Percentiles rank a stretch among this genome's conserved stretches.
Evolutionary conservation across 1,140 invertebrate species (phyloP).

Genomic region (Dinoponera quadriceps): DNA sequence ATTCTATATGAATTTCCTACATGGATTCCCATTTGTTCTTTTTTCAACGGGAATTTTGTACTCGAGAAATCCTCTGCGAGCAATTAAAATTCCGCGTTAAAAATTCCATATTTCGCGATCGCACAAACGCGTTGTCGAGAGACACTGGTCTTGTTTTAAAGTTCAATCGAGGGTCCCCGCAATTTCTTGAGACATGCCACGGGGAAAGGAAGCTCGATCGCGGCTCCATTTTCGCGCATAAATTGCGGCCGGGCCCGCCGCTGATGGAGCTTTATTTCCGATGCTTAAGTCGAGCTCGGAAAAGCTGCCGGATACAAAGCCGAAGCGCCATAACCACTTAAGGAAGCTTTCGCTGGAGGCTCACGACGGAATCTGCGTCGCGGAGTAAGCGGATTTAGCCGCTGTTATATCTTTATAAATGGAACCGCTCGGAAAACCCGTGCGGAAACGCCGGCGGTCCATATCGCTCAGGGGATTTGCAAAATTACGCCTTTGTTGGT

Average conservation of each 20-base stretch:
- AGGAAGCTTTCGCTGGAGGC: conserved; percentile 67
- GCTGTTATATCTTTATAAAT: conserved; percentile 84
- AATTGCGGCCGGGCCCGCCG: not conserved
- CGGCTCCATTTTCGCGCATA: conserved; percentile 29
- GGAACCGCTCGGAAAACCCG: conserved; percentile 74
- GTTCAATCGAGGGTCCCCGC: not conserved
- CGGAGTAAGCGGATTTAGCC: conserved; percentile 79
- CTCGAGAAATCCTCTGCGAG: no score
- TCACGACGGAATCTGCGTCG: conserved; percentile 60
- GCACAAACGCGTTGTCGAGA: no score
- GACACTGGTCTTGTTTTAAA: not conserved
- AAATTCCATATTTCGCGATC: no score
- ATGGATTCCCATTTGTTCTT: no score
- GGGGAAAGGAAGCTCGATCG: not conserved
- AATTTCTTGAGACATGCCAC: not conserved
- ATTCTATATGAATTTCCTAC: no score
- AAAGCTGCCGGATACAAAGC: conserved; percentile 73
- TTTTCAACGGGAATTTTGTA: no score
- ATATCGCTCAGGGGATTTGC: conserved; percentile 80
- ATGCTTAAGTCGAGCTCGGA: conserved; percentile 60
- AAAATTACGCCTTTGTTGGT: conserved; percentile 77
- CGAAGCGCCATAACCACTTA: conserved; percentile 81
- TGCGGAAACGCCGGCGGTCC: conserved; percentile 49
- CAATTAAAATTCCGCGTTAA: no score
- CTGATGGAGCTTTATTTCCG: conserved; percentile 66